Percentiles rank a stretch among this genome's conserved stretches.
Conservation (phyloP, 2,888 invertebrate species). For the Steinernema scapterisci region DNA sequence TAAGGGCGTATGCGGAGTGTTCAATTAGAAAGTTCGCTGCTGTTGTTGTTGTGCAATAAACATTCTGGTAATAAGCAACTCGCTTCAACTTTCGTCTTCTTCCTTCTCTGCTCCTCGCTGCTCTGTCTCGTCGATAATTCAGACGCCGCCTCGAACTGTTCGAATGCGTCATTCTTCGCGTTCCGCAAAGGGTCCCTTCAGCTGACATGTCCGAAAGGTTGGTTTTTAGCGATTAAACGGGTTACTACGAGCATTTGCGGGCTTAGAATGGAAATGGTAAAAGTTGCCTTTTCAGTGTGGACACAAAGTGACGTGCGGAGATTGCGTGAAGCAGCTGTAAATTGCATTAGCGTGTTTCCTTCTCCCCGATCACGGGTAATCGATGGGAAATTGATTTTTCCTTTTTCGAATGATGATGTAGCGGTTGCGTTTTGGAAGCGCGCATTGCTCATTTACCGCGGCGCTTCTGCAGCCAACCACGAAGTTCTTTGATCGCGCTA, state of each 20-base stretch:
- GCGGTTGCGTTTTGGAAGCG: slow-evolving; percentile 6
- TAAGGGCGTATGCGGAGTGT: slow-evolving; percentile 31
- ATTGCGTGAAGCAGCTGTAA: background rate
- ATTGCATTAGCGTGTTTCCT: background rate
- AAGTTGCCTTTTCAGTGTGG: too few relatives aligned
- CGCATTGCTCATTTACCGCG: background rate
- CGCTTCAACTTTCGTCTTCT: background rate
- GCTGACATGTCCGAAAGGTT: slow-evolving; percentile 22
- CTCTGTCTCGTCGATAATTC: too few relatives aligned
- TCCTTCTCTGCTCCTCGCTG: background rate
- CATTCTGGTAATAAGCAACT: background rate
- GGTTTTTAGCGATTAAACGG: background rate
- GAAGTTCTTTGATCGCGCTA: background rate
- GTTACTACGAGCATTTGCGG: too few relatives aligned
- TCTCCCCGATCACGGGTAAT: slow-evolving; percentile 9
- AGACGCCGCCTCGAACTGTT: background rate
- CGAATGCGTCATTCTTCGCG: background rate
- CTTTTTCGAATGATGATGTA: slow-evolving; percentile 22
- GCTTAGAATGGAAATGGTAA: too few relatives aligned
- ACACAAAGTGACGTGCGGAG: background rate
- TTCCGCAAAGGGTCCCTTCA: slow-evolving; percentile 14
- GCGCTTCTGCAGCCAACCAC: background rate
- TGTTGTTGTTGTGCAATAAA: slow-evolving; percentile 3
- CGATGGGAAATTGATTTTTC: slow-evolving; percentile 28
- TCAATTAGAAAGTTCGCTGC: slow-evolving; percentile 8